Evolutionary conservation across 2,888 invertebrate genomes (phyloP).

Genomic region (Hydroisotoma schaefferi): DNA sequence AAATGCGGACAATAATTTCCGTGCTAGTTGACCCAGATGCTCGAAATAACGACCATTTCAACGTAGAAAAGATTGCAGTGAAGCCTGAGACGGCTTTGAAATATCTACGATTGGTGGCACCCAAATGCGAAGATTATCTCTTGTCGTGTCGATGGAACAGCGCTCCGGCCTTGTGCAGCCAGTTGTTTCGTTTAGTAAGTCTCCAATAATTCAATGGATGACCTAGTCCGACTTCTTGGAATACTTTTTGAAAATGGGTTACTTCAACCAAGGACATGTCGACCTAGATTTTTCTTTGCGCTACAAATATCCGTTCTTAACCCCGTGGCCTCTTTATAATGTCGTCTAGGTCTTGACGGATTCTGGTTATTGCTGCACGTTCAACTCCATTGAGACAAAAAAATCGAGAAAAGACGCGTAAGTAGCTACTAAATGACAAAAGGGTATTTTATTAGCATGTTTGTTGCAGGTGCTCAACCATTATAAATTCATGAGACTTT

Average conservation of each 20-base stretch:
- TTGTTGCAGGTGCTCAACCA: not conserved
- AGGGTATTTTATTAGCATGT: too few species aligned
- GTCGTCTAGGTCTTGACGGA: slow-evolving; percentile 38
- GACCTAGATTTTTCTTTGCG: too few species aligned
- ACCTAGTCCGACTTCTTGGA: too few species aligned
- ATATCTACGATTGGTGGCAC: slow-evolving; percentile 42
- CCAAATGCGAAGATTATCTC: slow-evolving; percentile 45
- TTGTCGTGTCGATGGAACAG: slow-evolving; percentile 42
- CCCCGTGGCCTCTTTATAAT: too few species aligned
- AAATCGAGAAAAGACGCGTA: slow-evolving; percentile 33
- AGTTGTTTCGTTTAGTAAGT: slow-evolving; percentile 30
- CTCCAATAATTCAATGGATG: too few species aligned
- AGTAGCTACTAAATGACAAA: too few species aligned
- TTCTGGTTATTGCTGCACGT: slow-evolving; percentile 46
- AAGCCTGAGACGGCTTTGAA: slow-evolving; percentile 39
- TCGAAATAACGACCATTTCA: slow-evolving; percentile 34
- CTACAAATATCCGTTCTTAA: too few species aligned
- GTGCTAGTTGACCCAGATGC: slow-evolving; percentile 44
- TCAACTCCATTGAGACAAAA: slow-evolving; percentile 44
- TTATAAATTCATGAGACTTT: not conserved
- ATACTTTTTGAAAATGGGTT: not conserved
- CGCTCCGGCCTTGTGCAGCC: slow-evolving; percentile 26
- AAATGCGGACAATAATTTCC: slow-evolving; percentile 44
- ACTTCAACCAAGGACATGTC: not conserved
- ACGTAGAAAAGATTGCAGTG: slow-evolving; percentile 23